These are phyloP conservation scores for Archips xylosteana DNA, from an alignment of 2,888 invertebrate species.

Conservation along the genomic window DNA sequence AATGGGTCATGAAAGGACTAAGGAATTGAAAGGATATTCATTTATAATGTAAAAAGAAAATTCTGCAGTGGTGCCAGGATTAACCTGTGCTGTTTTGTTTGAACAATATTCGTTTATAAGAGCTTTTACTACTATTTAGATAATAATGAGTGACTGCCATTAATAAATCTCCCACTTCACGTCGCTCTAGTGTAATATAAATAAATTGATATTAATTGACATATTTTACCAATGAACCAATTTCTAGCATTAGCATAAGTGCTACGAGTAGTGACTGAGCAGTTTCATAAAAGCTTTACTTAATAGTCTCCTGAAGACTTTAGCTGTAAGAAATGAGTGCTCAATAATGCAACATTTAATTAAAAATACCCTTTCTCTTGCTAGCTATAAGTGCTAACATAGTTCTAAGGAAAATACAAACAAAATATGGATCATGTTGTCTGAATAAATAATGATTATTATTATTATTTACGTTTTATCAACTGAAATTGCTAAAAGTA, in stretches of 20 bases:
- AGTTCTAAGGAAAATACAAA: no score
- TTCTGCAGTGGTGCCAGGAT: not conserved
- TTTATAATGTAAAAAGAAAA: not conserved
- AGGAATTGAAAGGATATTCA: conserved; percentile 10
- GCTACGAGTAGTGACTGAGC: not conserved
- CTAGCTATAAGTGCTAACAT: no score
- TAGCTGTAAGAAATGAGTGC: no score
- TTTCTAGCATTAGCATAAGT: not conserved
- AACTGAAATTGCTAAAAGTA: not conserved
- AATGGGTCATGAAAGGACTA: conserved; percentile 11
- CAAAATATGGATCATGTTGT: no score
- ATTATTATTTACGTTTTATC: not conserved
- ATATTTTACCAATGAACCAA: not conserved
- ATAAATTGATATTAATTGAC: not conserved
- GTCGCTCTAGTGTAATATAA: not conserved
- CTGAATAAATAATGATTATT: no score
- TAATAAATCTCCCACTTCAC: not conserved
- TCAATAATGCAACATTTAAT: no score
- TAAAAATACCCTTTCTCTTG: no score
- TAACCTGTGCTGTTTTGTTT: not conserved
- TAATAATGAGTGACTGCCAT: not conserved
- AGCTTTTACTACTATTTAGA: not conserved
- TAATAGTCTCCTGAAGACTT: no score
- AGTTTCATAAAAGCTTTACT: not conserved
- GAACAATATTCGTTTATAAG: not conserved